Base-by-base conservation (phyloP, 2,113 vertebrate genomes). In the Calonectris borealis region DNA sequence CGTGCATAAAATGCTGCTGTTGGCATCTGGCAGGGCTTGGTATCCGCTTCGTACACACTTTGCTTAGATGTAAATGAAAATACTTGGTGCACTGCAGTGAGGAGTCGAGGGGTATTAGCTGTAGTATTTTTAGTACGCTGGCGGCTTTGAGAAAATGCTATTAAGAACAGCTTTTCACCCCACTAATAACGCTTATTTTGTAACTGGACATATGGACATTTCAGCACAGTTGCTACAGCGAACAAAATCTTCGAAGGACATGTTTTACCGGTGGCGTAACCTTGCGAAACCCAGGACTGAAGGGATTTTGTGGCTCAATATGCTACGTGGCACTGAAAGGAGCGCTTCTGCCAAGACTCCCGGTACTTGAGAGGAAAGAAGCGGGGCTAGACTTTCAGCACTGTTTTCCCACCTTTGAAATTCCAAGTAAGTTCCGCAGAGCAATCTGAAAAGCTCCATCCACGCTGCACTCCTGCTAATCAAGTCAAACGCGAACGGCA, bases 81-180 rank as follows among this genome's bases (percentile, higher is more conserved):
- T 14, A 24, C 51, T 34, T 10, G 32, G 52, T 42, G 84, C 29
- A 1, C 13, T 7, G 76, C 60, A 19, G 55, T 1, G 64, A 58
- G 58, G 70, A 75, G 29, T 20, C 6, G 1, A 49, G 55, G 57
- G 64, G 18, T 46, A 38, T 81, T 92, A 55, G 27, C 72, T 14
- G 26, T 16, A 16, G 57, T 66, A n/a, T 81, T 87, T 87, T 84
- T 46, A 79, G 89, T 36, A 16, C 9, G 1, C 49, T 48, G 79
- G 88, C 24, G 9, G 79, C 91, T 94, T 68, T 72, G 54, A 70
- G 92, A 64, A 94, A 96, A 94, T 86, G 77, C 87, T 93, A 69
- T 94, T 61, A 92, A 31, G 48, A 90, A 49, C 72, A 91, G 88
- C 78, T 94, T 94, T 91, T 71, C 70, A 62, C 69, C 64, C 60